These are phyloP conservation scores for Coilia nasus DNA, from an alignment of 2,797 vertebrate genomes.

Conservation along the genomic window DNA sequence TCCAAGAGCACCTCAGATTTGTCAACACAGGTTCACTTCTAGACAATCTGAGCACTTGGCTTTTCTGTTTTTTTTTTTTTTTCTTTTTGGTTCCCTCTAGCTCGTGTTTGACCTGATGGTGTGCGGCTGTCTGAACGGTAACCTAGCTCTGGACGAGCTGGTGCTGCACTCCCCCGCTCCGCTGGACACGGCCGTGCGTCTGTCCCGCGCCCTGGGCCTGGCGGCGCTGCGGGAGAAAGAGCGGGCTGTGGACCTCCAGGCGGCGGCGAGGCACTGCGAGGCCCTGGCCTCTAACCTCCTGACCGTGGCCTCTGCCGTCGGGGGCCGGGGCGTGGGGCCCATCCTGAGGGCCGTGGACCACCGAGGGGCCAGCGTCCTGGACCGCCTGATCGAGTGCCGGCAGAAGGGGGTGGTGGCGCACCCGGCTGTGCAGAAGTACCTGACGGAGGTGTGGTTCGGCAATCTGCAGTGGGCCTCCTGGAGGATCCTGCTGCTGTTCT, in stretches of 20 bases:
- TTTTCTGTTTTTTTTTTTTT: neutral
- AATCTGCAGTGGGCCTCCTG: slow-evolving; percentile 61
- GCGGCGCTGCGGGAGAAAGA: slow-evolving; percentile 64
- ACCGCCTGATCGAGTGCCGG: slow-evolving; percentile 63
- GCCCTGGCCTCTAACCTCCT: slow-evolving; percentile 65
- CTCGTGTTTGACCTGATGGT: slow-evolving; percentile 71
- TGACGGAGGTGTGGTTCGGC: slow-evolving; percentile 67
- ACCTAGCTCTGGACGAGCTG: slow-evolving; percentile 61
- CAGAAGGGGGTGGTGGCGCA: slow-evolving; percentile 66
- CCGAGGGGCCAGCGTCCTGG: slow-evolving; percentile 57
- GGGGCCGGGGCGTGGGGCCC: slow-evolving; percentile 46
- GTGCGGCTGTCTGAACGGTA: slow-evolving; percentile 62
- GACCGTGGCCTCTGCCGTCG: slow-evolving; percentile 55
- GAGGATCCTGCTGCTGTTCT: slow-evolving; percentile 63
- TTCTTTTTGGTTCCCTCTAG: slow-evolving; percentile 33
- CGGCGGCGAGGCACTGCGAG: slow-evolving; percentile 63
- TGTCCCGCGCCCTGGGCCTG: slow-evolving; percentile 61
- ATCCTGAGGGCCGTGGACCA: slow-evolving; percentile 63
- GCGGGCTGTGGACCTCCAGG: slow-evolving; percentile 57
- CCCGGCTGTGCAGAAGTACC: slow-evolving; percentile 66
- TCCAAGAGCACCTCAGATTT: too few relatives aligned
- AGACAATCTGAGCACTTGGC: too few relatives aligned
- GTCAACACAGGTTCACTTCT: too few relatives aligned
- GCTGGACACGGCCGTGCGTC: slow-evolving; percentile 63
- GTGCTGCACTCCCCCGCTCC: slow-evolving; percentile 62